Base-by-base conservation (phyloP, 37 sponge, comb jelly and placozoan species). In the Axinella damicornis region DNA sequence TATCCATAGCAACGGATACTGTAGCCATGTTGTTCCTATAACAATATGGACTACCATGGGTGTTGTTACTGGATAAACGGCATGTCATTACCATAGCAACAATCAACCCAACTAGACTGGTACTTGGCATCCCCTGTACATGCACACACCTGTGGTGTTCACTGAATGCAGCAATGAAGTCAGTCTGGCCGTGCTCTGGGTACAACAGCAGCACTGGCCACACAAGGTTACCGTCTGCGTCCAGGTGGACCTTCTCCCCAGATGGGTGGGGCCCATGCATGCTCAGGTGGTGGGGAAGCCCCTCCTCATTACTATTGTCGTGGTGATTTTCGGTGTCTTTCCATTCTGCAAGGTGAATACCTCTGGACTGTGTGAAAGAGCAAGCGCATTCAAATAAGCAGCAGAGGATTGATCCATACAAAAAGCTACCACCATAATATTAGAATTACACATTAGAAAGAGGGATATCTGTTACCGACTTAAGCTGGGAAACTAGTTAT, bases 131-230 rank as follows among this genome's bases (percentile, higher is more conserved):
- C 46, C 9, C 46, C 46, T 46, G 46, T 46, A 46, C 9, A 9
- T 6, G 37, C 4, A n/a, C n/a, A 18, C 22, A 87, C 87, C 75
- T 83, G 35, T 74, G 35, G 56, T 87, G 53, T 71, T 97, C 98
- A 34, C 79, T 53, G 69, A 95, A 92, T 15, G 73, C 78, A 15
- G 82, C 56, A 18, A 97, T 92, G 60, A 83, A 81, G 73, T 97
- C 98, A 25, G 80, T 85, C 71, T 92, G 93, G 15, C 85, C 87
- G 64, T 83, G 62, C 78, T 97, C 98, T 35, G 98, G 98, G 38
- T 97, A 97, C 34, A 97, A 78, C 32, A 97, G 67, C 32, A 95
- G 28, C 19, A 97, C 93, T 21, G 95, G 95, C 98, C 98, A 97
- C n/a, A 81, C 65, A 38, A 97, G 85, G 2, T 12, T 27, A 0